These are phyloP conservation scores for Pomacea maculata DNA, from an alignment of 1,140 invertebrate genomes.

Conservation along the genomic window DNA sequence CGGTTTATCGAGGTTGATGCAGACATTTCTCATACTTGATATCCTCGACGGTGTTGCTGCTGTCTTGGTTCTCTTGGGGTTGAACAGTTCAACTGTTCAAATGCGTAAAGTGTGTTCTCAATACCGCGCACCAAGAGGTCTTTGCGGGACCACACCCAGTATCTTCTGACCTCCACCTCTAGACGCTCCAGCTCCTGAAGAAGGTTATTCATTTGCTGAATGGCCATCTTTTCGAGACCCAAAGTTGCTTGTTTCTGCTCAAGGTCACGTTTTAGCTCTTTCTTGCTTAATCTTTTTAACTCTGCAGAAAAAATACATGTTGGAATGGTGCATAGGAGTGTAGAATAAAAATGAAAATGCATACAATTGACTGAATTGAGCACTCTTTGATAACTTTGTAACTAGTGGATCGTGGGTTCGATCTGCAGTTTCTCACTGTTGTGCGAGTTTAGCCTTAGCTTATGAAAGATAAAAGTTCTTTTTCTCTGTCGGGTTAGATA, in stretches of 20 bases:
- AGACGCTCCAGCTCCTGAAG: constrained; percentile 12
- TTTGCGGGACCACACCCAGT: constrained; percentile 14
- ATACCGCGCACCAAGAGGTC: constrained; percentile 2
- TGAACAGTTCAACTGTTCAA: neutral
- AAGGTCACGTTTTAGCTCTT: constrained; percentile 7
- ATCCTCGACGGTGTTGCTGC: too few relatives aligned
- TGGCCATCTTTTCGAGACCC: constrained; percentile 11
- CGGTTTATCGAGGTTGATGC: neutral
- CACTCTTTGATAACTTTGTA: too few relatives aligned
- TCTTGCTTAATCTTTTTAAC: constrained; percentile 3
- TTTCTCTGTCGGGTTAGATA: too few relatives aligned
- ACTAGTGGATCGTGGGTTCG: too few relatives aligned
- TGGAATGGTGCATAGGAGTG: too few relatives aligned
- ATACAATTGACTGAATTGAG: too few relatives aligned
- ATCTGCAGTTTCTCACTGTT: too few relatives aligned
- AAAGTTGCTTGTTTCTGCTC: constrained; percentile 9
- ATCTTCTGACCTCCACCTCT: neutral
- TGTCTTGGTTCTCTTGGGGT: too few relatives aligned
- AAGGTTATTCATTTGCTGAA: constrained; percentile 12
- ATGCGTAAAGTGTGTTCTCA: neutral
- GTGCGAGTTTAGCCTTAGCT: too few relatives aligned
- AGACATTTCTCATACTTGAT: too few relatives aligned
- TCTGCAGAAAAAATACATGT: neutral
- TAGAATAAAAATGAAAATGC: too few relatives aligned
- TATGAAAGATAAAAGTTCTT: too few relatives aligned